Evolutionary conservation across 2,888 invertebrate genomes (phyloP).

Genomic region (Incurvaria masculella): DNA sequence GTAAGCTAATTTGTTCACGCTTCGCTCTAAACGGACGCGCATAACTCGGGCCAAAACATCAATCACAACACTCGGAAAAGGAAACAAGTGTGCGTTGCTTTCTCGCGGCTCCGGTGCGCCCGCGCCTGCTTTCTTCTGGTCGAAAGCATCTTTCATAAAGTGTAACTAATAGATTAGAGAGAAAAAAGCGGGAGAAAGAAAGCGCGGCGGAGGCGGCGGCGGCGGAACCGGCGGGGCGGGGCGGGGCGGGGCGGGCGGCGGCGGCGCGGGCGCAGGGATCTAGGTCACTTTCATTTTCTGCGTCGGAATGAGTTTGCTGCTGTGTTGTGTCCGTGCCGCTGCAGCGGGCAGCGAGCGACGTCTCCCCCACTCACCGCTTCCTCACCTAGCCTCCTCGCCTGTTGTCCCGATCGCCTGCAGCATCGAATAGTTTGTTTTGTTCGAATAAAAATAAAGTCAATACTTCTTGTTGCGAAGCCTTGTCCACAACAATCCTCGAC

Average conservation of each 20-base stretch:
- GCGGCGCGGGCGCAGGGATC: conserved; percentile 28
- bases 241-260: conserved; percentile 23
- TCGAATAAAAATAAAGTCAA: too few relatives aligned
- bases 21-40: too few relatives aligned
- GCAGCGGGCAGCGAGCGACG: not conserved
- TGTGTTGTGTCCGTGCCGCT: not conserved
- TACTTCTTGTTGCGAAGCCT: too few relatives aligned
- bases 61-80: not conserved
- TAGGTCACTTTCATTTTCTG: conserved; percentile 53
- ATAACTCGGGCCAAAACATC: not conserved
- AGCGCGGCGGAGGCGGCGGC: conserved; percentile 12
- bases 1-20: too few relatives aligned
- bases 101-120: not conserved
- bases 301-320: not conserved
- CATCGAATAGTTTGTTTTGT: too few relatives aligned
- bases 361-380: not conserved
- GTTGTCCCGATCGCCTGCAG: too few relatives aligned
- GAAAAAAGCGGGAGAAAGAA: conserved; percentile 48
- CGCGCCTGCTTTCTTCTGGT: not conserved
- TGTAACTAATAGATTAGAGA: conserved; percentile 43
- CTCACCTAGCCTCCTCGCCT: too few relatives aligned
- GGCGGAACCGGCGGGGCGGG: conserved; percentile 11
- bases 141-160: conserved; percentile 16
- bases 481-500: too few relatives aligned
- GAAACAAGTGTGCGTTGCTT: not conserved